A percentile compares a stretch with the other conserved stretches of the same genome.
phyloP scores from a whole-genome alignment of 2,888 invertebrate species.

The Drosophila bunnanda region DNA sequence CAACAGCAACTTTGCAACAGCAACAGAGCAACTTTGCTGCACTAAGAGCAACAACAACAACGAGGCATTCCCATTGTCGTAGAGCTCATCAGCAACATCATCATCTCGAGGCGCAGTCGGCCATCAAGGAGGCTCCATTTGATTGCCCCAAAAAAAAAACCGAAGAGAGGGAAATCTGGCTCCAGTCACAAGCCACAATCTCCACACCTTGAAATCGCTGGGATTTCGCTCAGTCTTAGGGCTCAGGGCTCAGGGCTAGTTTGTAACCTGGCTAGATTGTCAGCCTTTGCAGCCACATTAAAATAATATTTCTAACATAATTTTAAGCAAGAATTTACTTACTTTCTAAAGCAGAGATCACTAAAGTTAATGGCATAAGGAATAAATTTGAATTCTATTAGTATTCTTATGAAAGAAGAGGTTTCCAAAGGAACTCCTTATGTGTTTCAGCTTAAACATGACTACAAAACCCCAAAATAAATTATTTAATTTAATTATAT shows the following conservation, averaged over 20 bases:
- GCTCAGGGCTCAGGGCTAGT: conserved; percentile 32
- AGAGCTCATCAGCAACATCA: conserved; percentile 42
- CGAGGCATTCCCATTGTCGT: conserved; percentile 46
- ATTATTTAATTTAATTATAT: background rate
- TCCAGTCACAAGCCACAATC: conserved; percentile 30
- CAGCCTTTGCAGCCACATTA: conserved; percentile 6
- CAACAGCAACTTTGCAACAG: conserved; percentile 20
- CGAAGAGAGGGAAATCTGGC: conserved; percentile 36
- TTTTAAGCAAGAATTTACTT: background rate
- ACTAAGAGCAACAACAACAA: conserved; percentile 32
- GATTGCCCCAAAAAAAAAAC: conserved; percentile 39
- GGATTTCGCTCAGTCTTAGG: background rate
- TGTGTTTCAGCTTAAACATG: too few relatives aligned
- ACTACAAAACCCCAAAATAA: too few relatives aligned
- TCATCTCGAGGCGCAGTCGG: conserved; percentile 40
- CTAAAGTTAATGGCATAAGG: background rate
- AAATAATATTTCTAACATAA: background rate
- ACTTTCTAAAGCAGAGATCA: conserved; percentile 7
- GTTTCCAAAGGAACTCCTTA: too few relatives aligned
- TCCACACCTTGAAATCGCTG: conserved; percentile 44
- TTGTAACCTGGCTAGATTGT: conserved; percentile 12
- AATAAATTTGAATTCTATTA: background rate
- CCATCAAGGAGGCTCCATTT: conserved; percentile 48
- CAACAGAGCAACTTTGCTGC: conserved; percentile 27
- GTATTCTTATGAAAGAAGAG: too few relatives aligned